Conservation (phyloP, 2,888 invertebrate genomes). For the Tachystola acroxantha region DNA sequence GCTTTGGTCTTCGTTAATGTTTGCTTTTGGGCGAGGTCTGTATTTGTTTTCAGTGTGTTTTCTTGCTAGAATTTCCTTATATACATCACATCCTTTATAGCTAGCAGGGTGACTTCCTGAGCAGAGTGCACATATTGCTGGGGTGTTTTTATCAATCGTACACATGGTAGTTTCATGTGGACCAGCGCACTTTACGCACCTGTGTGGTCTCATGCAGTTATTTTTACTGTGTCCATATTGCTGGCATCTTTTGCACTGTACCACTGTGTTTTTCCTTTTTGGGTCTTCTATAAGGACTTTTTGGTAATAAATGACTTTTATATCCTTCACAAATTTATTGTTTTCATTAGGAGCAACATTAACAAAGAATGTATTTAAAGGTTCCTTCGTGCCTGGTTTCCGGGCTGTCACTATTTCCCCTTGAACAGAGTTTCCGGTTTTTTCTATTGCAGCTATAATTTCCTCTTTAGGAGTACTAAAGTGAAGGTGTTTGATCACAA, state of each 20-base stretch:
- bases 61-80: not conserved
- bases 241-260: conserved; percentile 20
- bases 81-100: too few relatives aligned
- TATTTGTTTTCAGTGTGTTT: not conserved
- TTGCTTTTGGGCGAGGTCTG: not conserved
- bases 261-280: conserved; percentile 11
- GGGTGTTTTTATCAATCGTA: not conserved
- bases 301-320: conserved; percentile 1
- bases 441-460: conserved; percentile 13
- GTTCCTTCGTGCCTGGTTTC: not conserved
- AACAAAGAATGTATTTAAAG: conserved; percentile 3
- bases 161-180: not conserved
- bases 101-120: conserved; percentile 1
- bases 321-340: conserved; percentile 1
- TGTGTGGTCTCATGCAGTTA: not conserved
- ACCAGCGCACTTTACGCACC: conserved; percentile 2
- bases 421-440: conserved; percentile 14
- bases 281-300: conserved; percentile 1
- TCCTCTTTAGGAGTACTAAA: conserved; percentile 12
- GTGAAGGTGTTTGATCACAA: conserved; percentile 19
- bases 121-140: conserved; percentile 1
- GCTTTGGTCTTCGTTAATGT: too few relatives aligned
- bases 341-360: not conserved
- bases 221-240: conserved; percentile 20
- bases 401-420: conserved; percentile 10